Evolutionary conservation across 2,113 vertebrate genomes (phyloP).

Genomic region (rabbit (Oryctolagus cuniculus)): DNA sequence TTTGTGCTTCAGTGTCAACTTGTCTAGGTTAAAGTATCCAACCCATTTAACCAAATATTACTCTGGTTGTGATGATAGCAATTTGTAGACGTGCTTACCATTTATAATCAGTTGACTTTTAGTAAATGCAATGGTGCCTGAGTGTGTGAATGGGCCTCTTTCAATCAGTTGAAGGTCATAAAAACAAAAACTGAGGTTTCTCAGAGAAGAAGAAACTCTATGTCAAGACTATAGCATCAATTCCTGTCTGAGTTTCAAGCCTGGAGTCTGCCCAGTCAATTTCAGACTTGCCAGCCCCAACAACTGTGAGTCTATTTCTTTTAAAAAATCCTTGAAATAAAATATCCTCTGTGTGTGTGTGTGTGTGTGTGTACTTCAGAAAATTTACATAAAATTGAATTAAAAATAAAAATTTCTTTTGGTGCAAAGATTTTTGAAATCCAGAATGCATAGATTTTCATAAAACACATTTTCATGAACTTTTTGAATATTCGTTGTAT

Average conservation of each 20-base stretch:
- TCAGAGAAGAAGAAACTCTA: neutral
- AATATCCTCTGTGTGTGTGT: neutral
- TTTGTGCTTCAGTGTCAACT: neutral
- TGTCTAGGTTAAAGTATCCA: neutral
- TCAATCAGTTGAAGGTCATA: neutral
- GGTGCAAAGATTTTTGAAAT: no score
- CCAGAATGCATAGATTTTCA: no score
- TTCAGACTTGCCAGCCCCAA: neutral
- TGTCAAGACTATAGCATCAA: neutral
- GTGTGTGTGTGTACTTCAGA: neutral
- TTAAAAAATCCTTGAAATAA: neutral
- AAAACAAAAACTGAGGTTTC: neutral
- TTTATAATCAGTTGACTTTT: conserved; percentile 41
- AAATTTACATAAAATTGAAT: no score
- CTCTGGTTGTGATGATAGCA: neutral
- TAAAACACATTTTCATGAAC: no score
- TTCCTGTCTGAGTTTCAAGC: neutral
- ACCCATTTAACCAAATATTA: conserved; percentile 42
- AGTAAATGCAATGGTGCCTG: neutral
- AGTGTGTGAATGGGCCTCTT: neutral
- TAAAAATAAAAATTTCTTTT: no score
- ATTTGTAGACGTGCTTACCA: neutral
- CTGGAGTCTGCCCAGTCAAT: neutral
- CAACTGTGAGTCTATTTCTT: neutral
- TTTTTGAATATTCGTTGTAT: no score